Evolutionary conservation across 2,797 vertebrate species (phyloP).

Genomic region (Leuciscus waleckii): DNA sequence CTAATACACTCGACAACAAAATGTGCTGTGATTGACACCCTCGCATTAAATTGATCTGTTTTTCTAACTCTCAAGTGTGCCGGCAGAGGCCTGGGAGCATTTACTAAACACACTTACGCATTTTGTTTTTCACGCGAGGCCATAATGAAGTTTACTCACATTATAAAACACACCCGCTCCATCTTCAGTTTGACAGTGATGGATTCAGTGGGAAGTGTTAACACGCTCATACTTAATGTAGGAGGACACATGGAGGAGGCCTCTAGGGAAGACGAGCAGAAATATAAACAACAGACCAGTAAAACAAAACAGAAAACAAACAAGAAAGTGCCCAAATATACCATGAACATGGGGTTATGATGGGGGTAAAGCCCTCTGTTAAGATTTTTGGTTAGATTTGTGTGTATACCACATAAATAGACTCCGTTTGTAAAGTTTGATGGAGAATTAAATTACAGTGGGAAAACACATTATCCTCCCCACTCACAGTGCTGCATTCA

Average conservation of each 20-base stretch:
- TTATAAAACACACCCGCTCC: slow-evolving; percentile 42
- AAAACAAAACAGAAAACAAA: not conserved
- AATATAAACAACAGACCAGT: slow-evolving; percentile 30
- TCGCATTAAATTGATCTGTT: slow-evolving; percentile 10
- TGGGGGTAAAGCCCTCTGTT: not conserved
- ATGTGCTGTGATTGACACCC: not conserved
- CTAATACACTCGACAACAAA: not conserved
- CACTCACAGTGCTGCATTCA: not conserved
- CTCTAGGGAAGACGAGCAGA: slow-evolving; percentile 60
- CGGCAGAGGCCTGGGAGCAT: slow-evolving; percentile 16
- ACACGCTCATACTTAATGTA: slow-evolving; percentile 67
- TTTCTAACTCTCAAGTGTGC: slow-evolving; percentile 19
- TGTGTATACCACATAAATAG: not conserved
- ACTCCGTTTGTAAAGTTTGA: slow-evolving; percentile 12
- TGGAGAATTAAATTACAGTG: not conserved
- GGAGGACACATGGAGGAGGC: slow-evolving; percentile 65
- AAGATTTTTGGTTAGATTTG: not conserved
- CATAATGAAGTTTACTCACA: slow-evolving; percentile 31
- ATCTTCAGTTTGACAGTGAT: slow-evolving; percentile 62
- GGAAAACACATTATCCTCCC: not conserved
- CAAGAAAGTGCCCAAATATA: not conserved
- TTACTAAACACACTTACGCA: slow-evolving; percentile 9
- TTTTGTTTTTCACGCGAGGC: not conserved
- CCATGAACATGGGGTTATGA: not conserved
- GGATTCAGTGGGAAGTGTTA: slow-evolving; percentile 69